Conservation (phyloP, 1,140 invertebrate genomes). For the Ceratosolen fusciceps region DNA sequence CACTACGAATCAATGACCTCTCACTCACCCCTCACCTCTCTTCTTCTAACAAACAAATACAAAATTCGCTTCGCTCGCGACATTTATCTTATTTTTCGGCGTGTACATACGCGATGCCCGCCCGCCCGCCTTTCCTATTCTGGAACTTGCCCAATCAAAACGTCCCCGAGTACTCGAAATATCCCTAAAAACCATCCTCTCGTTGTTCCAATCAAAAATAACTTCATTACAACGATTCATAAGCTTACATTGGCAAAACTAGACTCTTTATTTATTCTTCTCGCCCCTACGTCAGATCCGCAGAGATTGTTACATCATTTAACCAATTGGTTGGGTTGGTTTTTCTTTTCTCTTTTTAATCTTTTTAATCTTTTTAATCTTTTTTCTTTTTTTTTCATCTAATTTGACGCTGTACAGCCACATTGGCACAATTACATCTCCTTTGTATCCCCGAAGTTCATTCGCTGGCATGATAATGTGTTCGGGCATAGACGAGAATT, state of each 20-base stretch:
- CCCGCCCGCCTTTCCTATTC: background rate
- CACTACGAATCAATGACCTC: slow-evolving; percentile 68
- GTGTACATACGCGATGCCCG: slow-evolving; percentile 58
- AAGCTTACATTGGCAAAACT: background rate
- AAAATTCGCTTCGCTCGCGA: slow-evolving; percentile 45
- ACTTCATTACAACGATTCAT: background rate
- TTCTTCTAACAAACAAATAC: slow-evolving; percentile 24
- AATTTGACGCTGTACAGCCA: background rate
- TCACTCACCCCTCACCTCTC: slow-evolving; percentile 12
- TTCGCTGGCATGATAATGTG: background rate
- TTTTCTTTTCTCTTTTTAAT: too few species aligned
- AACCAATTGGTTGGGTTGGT: too few species aligned
- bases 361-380: too few species aligned
- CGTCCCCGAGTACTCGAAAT: background rate
- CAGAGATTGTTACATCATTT: background rate
- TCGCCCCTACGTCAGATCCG: background rate
- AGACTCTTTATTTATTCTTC: background rate
- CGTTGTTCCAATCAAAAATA: background rate
- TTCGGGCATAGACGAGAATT: background rate
- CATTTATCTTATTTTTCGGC: slow-evolving; percentile 65
- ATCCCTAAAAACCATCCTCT: background rate
- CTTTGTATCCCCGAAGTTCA: background rate
- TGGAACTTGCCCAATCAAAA: background rate
- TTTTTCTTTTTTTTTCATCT: background rate
- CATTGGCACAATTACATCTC: background rate